Evolutionary conservation across 2,888 invertebrate genomes (phyloP).

Genomic region (Ophion slaviceki): DNA sequence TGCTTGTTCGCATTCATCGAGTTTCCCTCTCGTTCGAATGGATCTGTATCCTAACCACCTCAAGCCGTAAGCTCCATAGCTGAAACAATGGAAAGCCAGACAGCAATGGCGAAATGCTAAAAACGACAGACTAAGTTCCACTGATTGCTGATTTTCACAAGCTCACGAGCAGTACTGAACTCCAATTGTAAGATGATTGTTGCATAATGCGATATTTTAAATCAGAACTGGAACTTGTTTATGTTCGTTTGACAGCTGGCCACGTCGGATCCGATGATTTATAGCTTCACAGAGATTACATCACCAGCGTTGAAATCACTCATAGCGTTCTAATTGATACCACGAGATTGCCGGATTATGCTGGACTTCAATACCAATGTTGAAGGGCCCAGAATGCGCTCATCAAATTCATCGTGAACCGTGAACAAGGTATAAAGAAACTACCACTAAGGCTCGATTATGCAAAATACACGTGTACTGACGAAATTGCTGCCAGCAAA

Average conservation of each 20-base stretch:
- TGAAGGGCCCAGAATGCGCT: not conserved
- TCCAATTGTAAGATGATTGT: too few species aligned
- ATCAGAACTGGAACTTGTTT: not conserved
- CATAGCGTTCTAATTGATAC: not conserved
- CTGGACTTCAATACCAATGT: not conserved
- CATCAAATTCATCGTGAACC: not conserved
- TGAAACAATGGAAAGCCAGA: too few species aligned
- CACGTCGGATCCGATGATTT: not conserved
- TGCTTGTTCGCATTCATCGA: not conserved
- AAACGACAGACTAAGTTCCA: too few species aligned
- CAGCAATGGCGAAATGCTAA: too few species aligned
- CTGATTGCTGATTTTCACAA: too few species aligned
- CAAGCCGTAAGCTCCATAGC: too few species aligned
- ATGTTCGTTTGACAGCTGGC: not conserved
- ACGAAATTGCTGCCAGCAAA: not conserved
- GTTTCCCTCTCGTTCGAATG: not conserved
- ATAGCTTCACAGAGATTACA: not conserved
- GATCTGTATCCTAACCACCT: too few species aligned
- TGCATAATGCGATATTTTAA: not conserved
- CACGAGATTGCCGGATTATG: not conserved
- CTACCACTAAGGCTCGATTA: not conserved
- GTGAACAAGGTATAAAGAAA: not conserved
- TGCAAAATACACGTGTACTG: conserved; percentile 4
- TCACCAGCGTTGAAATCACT: not conserved
- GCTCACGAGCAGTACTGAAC: too few species aligned